A percentile compares a stretch with the other conserved stretches of the same genome.
Conservation (phyloP, 2,797 vertebrate genomes). For the Aplochiton taeniatus region DNA sequence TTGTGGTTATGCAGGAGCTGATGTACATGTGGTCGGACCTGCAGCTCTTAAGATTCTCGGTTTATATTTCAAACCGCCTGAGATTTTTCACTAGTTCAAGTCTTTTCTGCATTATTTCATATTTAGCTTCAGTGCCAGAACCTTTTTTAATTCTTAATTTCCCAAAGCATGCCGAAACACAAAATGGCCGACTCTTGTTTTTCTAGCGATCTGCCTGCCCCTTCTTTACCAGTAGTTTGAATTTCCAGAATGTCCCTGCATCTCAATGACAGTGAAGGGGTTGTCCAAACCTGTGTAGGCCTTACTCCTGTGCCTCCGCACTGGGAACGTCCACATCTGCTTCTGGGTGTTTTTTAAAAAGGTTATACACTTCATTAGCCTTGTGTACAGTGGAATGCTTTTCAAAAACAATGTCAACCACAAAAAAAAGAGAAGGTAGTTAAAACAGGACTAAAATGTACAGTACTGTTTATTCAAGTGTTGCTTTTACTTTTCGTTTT, state of each 20-base stretch:
- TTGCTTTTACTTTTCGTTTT: slow-evolving; percentile 83
- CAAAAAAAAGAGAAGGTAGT: slow-evolving; percentile 22
- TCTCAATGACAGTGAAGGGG: slow-evolving; percentile 44
- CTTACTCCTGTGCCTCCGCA: slow-evolving; percentile 40
- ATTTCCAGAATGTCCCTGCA: slow-evolving; percentile 27
- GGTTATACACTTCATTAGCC: slow-evolving; percentile 60
- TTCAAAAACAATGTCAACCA: slow-evolving; percentile 52
- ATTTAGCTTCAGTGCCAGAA: no score
- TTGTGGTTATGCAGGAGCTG: no score
- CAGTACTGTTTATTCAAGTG: slow-evolving; percentile 81
- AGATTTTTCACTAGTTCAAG: no score
- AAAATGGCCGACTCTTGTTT: slow-evolving; percentile 3
- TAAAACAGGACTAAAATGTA: slow-evolving; percentile 69
- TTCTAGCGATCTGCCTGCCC: background rate
- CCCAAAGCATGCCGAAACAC: background rate
- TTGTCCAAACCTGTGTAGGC: slow-evolving; percentile 37
- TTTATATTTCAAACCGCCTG: no score
- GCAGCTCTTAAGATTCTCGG: no score
- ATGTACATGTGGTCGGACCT: no score
- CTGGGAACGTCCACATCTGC: slow-evolving; percentile 52
- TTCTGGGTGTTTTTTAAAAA: slow-evolving; percentile 55
- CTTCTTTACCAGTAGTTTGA: slow-evolving; percentile 14
- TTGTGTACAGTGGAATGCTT: slow-evolving; percentile 69
- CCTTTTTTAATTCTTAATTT: no score
- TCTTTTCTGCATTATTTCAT: no score